phyloP scores from a whole-genome alignment of 2,888 invertebrate species.

The Phyto melanocephala region DNA sequence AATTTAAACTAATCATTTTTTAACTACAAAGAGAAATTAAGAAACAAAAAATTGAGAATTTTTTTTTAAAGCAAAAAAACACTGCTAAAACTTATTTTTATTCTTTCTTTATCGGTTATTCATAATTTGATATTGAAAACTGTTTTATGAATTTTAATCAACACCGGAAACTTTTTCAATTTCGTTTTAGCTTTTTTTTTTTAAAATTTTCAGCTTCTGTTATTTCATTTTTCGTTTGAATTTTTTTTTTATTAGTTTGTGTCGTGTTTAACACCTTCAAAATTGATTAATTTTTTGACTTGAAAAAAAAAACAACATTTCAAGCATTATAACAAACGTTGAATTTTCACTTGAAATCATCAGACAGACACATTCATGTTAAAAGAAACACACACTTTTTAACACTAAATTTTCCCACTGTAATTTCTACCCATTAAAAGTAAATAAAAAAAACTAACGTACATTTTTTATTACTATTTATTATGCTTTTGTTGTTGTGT shows the following conservation, averaged over 20 bases:
- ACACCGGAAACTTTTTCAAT: slow-evolving; percentile 18
- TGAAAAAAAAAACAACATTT: neutral
- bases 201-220: neutral
- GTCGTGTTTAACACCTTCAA: neutral
- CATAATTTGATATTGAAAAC: neutral
- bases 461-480: slow-evolving; percentile 39
- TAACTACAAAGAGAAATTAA: slow-evolving; percentile 35
- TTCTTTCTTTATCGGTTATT: no score
- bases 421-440: neutral
- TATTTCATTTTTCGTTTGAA: slow-evolving; percentile 21
- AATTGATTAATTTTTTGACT: neutral
- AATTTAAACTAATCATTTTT: slow-evolving; percentile 49
- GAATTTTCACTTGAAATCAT: slow-evolving; percentile 26
- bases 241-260: neutral
- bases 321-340: neutral
- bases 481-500: neutral
- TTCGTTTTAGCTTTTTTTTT: neutral
- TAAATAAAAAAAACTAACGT: slow-evolving; percentile 19
- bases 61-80: neutral
- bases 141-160: neutral
- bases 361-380: neutral
- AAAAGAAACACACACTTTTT: slow-evolving; percentile 17
- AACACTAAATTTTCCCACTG: neutral
- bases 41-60: neutral
- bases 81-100: neutral